A percentile compares a stretch with the other conserved stretches of the same genome.
These are phyloP conservation scores for Oreamnos americanus DNA, from an alignment of 2,113 vertebrate species.

Conservation along the genomic window DNA sequence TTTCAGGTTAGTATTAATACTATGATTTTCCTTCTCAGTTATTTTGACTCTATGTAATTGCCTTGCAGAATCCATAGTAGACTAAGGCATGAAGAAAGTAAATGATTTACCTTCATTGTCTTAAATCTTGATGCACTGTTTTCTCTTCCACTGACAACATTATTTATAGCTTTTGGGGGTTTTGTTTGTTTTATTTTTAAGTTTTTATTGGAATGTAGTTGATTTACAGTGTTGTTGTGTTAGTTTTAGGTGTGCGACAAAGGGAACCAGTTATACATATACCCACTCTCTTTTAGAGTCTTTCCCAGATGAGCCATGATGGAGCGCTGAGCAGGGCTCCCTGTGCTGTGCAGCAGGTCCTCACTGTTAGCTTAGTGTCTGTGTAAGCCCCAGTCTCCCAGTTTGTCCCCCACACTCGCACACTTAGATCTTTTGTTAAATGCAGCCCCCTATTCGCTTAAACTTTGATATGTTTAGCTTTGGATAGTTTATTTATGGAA, in stretches of 20 bases:
- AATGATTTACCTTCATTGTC: neutral
- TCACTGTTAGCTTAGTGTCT: neutral
- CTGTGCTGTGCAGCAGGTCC: neutral
- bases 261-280: neutral
- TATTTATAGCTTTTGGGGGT: neutral
- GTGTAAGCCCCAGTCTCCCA: neutral
- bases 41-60: neutral
- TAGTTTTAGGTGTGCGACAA: neutral
- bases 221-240: neutral
- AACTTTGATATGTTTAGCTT: neutral
- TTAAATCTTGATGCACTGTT: neutral
- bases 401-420: neutral
- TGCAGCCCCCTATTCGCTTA: neutral
- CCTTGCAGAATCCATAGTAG: neutral
- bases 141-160: neutral
- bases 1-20: conserved; percentile 86
- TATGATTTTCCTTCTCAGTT: neutral
- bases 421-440: neutral
- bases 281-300: neutral
- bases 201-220: neutral
- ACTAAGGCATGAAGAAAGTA: neutral
- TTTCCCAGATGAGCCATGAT: neutral
- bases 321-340: neutral
- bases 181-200: neutral
- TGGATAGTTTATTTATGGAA: neutral